Evolutionary conservation across 2,888 invertebrate species (phyloP).

Genomic region (Cybosia mesomella): DNA sequence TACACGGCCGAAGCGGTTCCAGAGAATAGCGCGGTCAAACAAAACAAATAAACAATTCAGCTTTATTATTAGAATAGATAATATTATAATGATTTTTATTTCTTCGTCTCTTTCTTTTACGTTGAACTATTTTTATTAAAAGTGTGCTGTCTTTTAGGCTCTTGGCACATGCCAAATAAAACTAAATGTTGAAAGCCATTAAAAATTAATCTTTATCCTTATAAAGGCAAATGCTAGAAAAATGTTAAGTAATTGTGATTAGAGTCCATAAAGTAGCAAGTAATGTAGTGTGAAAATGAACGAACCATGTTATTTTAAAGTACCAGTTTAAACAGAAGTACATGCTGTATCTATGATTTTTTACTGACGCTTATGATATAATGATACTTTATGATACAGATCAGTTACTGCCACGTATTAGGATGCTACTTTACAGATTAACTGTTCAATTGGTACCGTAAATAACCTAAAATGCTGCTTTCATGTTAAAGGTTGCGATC

Average conservation of each 20-base stretch:
- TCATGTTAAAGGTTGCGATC: too few species aligned
- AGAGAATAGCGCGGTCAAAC: too few species aligned
- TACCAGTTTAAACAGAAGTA: neutral
- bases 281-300: constrained; percentile 4
- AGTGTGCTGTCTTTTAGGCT: neutral
- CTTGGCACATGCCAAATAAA: neutral
- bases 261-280: constrained; percentile 3
- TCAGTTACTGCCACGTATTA: neutral
- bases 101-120: neutral
- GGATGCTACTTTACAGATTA: neutral
- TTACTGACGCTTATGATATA: neutral
- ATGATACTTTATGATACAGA: neutral
- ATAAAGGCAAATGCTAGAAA: constrained; percentile 1
- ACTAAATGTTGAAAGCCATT: constrained; percentile 4
- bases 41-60: too few species aligned
- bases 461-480: too few species aligned
- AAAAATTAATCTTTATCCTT: neutral
- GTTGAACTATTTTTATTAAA: neutral
- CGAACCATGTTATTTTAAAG: constrained; percentile 7
- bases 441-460: neutral
- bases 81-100: too few species aligned
- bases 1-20: too few species aligned
- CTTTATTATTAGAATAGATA: too few species aligned
- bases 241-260: neutral
- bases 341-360: neutral